A percentile compares a stretch with the other conserved stretches of the same genome.
Evolutionary conservation across 2,797 vertebrate species (phyloP).

Genomic region (Pteronotus mesoamericanus): DNA sequence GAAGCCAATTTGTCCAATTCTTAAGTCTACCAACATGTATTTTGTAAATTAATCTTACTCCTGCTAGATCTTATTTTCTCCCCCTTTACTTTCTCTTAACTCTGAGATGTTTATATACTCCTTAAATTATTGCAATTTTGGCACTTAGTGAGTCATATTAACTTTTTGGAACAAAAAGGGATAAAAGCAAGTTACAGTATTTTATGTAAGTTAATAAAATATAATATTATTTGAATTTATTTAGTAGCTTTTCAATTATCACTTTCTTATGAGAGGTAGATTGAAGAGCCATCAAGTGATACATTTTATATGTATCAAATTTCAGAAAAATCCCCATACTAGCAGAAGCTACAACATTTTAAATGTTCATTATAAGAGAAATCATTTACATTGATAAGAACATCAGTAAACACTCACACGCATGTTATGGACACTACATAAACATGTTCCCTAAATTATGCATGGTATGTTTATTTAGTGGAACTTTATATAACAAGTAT

Average conservation of each 20-base stretch:
- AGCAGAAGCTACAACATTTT: neutral
- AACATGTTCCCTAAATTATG: slow-evolving; percentile 25
- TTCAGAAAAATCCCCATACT: neutral
- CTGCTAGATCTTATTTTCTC: neutral
- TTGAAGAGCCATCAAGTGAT: neutral
- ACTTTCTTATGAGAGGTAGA: neutral
- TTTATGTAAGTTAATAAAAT: neutral
- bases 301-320: neutral
- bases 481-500: slow-evolving; percentile 67
- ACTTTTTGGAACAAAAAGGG: neutral
- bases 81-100: neutral
- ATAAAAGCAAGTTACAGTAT: neutral
- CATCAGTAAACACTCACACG: neutral
- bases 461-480: slow-evolving; percentile 32
- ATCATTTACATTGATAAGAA: neutral
- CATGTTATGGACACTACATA: neutral
- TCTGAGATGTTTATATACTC: neutral
- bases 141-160: neutral
- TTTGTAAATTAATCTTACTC: neutral
- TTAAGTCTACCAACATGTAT: neutral
- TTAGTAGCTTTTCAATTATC: neutral
- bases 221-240: neutral
- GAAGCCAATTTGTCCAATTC: neutral
- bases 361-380: neutral
- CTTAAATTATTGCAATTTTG: neutral